Base-by-base conservation (phyloP, 2,113 vertebrate genomes). In the Aix galericulata region DNA sequence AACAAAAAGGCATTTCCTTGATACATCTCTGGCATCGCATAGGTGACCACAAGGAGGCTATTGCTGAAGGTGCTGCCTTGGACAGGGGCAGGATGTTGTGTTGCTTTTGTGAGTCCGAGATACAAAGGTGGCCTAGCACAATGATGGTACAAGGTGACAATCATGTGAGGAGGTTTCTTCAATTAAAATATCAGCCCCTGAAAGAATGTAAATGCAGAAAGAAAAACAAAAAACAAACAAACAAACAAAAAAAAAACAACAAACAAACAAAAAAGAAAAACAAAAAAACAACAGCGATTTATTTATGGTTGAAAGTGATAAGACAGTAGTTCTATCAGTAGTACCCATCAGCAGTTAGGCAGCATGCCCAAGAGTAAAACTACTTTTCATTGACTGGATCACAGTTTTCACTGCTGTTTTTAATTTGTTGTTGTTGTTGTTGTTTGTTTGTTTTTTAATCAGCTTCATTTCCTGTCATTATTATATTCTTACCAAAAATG, bases 1-100 rank as follows among this genome's bases (percentile, higher is more conserved):
- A 78, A 48, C 18, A 77, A 50, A 44, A 73, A 44, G 8, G 2
- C 2, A 5, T 60, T 86, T 56, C 42, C 32, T 38, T 68, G 64
- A 2, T 73, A 60, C 17, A 82, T 21, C 48, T 84, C 42, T 46
- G 13, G 17, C 15, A 17, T 59, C 26, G 23, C 17, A 32, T 44
- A 14, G 1, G 4, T 16, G 27, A 73, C 25, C 13, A 13, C 0
- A 1, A 76, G 63, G 38, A 59, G 13, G 16, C 3, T 26, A 17
- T 1, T 50, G 23, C 55, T 80, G 31, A 44, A 25, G 48, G 67
- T 72, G n/a, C 17, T 72, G 17, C 46, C 83, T 80, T 9, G 11
- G 31, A 13, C 1, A 15, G 22, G 23, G n/a, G 8, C 13, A 58
- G 38, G 21, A 56, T 12, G 6, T 21, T 67, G n/a, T 13, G 13